Percentiles rank a stretch among this genome's conserved stretches.
Evolutionary conservation across 1,140 invertebrate genomes (phyloP).

Genomic region (Orchesella cincta): DNA sequence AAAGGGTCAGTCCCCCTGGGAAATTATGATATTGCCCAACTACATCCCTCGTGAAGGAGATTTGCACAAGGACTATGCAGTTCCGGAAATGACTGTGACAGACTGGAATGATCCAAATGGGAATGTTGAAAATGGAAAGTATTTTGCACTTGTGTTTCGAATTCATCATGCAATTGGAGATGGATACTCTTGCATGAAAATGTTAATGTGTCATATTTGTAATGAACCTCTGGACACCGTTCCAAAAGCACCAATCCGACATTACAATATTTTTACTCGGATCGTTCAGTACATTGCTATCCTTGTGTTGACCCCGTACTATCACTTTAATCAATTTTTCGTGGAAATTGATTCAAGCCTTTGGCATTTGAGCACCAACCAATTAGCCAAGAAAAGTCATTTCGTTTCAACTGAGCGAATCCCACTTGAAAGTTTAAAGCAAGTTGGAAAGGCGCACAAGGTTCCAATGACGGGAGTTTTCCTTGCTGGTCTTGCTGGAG

Average conservation of each 20-base stretch:
- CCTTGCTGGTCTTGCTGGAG: slow-evolving; percentile 41
- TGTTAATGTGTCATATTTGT: slow-evolving; percentile 40
- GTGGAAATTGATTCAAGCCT: slow-evolving; percentile 37
- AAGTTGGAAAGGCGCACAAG: slow-evolving; percentile 15
- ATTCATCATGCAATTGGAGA: slow-evolving; percentile 41
- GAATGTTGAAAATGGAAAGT: neutral
- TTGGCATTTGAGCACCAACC: slow-evolving; percentile 34
- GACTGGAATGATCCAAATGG: neutral
- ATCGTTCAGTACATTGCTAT: neutral
- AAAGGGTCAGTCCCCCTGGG: slow-evolving; percentile 38
- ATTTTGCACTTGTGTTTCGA: slow-evolving; percentile 41
- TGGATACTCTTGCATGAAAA: slow-evolving; percentile 43
- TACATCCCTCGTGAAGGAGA: slow-evolving; percentile 9
- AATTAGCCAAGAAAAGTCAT: slow-evolving; percentile 32
- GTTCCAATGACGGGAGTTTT: slow-evolving; percentile 42
- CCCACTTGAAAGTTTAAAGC: slow-evolving; percentile 33
- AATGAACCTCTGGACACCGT: slow-evolving; percentile 32
- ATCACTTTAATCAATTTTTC: slow-evolving; percentile 36
- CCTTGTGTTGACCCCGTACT: slow-evolving; percentile 28
- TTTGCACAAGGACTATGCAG: slow-evolving; percentile 5
- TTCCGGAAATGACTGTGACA: slow-evolving; percentile 9
- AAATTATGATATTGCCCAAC: slow-evolving; percentile 40
- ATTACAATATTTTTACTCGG: neutral
- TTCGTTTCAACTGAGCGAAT: slow-evolving; percentile 37
- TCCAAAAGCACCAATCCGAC: slow-evolving; percentile 3